phyloP scores from a whole-genome alignment of 2,888 invertebrate genomes.

The Drosophila neutralis region DNA sequence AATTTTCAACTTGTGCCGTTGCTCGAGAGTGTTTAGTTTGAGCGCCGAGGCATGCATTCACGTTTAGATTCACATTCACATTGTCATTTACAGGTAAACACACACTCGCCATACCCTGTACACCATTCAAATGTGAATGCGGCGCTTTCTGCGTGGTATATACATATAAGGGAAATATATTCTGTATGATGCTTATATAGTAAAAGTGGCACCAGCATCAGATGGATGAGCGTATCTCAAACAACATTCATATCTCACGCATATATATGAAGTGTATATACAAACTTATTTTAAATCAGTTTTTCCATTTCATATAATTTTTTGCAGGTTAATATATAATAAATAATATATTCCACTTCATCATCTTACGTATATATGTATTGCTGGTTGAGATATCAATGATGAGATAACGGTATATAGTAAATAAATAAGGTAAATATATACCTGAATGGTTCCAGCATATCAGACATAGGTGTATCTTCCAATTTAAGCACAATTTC shows the following conservation, averaged over 20 bases:
- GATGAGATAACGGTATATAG: neutral
- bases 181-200: neutral
- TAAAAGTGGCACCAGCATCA: neutral
- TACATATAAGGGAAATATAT: neutral
- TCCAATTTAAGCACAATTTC: neutral
- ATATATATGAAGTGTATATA: neutral
- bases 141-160: neutral
- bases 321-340: neutral
- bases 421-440: neutral
- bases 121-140: neutral
- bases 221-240: neutral
- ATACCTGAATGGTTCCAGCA: neutral
- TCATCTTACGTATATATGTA: neutral
- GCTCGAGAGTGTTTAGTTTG: constrained; percentile 56
- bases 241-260: neutral
- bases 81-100: constrained; percentile 49
- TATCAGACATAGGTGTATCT: neutral
- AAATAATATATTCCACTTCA: neutral
- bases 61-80: constrained; percentile 33
- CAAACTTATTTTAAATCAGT: neutral
- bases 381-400: neutral
- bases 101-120: constrained; percentile 36
- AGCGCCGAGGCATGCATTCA: constrained; percentile 41
- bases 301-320: neutral
- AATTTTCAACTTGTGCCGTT: constrained; percentile 14